These are phyloP conservation scores for Cataglyphis altisquamis DNA, from an alignment of 2,888 invertebrate genomes.

Conservation along the genomic window DNA sequence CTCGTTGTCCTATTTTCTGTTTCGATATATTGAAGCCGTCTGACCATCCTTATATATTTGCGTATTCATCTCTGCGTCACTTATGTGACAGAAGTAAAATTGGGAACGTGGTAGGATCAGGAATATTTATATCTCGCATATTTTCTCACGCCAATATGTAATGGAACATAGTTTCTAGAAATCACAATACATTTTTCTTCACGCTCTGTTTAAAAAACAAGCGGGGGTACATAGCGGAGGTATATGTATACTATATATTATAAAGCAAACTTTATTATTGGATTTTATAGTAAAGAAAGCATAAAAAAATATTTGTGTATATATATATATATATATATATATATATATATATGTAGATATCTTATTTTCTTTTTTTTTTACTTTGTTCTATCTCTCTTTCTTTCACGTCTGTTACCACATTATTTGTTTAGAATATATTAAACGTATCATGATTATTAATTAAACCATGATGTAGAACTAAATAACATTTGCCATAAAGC, in stretches of 20 bases:
- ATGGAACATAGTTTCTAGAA: constrained; percentile 1
- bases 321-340: no score
- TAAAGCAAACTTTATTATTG: neutral
- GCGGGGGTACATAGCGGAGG: neutral
- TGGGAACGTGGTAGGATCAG: constrained; percentile 37
- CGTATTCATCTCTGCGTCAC: constrained; percentile 45
- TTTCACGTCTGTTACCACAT: neutral
- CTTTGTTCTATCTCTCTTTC: neutral
- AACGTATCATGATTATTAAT: neutral
- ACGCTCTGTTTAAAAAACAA: constrained; percentile 6
- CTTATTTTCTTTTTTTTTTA: neutral
- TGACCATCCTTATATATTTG: constrained; percentile 32
- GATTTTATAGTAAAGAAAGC: neutral
- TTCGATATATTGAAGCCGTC: constrained; percentile 31
- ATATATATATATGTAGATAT: neutral
- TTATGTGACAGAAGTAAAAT: constrained; percentile 52
- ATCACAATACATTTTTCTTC: constrained; percentile 28
- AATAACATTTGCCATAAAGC: neutral
- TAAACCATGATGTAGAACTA: neutral
- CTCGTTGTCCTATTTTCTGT: constrained; percentile 27
- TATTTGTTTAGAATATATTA: constrained; percentile 24
- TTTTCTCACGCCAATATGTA: constrained; percentile 24
- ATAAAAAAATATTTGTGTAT: no score
- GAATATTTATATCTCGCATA: constrained; percentile 45
- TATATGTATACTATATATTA: neutral